Evolutionary conservation across 2,797 vertebrate genomes (phyloP), one percentile per base, ranked within the genome.

Genomic region (Sciurus vulgaris): DNA sequence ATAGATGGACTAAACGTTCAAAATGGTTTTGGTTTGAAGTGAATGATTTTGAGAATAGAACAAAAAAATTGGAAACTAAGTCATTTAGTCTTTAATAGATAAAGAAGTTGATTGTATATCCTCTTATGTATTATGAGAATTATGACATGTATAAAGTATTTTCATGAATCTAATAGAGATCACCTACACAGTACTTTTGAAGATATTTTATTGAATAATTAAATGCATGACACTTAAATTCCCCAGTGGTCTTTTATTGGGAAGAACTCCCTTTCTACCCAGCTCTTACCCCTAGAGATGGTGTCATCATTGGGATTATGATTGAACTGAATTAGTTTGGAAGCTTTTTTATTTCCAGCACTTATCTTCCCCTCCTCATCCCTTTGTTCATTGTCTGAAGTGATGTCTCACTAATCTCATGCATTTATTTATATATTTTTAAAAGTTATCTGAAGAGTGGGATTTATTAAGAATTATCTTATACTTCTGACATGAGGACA

Each of bases 31-130:
- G 22, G 7, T 84, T 94, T 86, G 24, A 76, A 73, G 38, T 59
- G 35, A 91, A 76, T n/a, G 47, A 74, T 90, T 93, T 92, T 73
- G 73, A 93, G 47, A 88, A 2, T 61, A 63, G 73, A 86, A 35
- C 22, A 89, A 56, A 92, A 38, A 96, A 87, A 51, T 81, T 69
- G 38, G 67, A 92, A 85, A 74, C 11, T 18, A 79, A 73, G 30
- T 95, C 11, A 73, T 59, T 82, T 90, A 61, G 30, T 88, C n/a
- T 95, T 86, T 65, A 88, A n/a, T 89, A 30, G 17, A 35, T 83
- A 86, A 83, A 81, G 87, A 79, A 51, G 26, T 54, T 4, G 33
- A 14, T 49, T 89, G 33, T 77, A 15, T 79, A 28, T 69, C 7
- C 24, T 76, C 17, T 82, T 18, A n/a, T 10, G 9, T 54, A 44